A percentile compares a stretch with the other conserved stretches of the same genome.
Evolutionary conservation across 2,888 invertebrate genomes (phyloP).

Genomic region (Encarsia formosa): DNA sequence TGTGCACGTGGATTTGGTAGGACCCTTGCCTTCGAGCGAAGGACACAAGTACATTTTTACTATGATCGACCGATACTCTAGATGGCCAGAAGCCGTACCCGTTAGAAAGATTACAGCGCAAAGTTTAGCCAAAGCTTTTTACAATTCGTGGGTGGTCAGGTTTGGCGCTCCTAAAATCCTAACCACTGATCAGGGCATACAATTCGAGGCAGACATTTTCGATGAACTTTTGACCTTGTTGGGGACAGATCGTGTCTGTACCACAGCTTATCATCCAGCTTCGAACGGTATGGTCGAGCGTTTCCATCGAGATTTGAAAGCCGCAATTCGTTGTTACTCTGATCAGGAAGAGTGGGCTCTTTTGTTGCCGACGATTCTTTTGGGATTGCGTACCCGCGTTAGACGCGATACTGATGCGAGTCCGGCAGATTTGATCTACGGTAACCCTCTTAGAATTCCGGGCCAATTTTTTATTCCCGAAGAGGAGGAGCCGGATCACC

Average conservation of each 20-base stretch:
- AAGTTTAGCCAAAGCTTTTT: no score
- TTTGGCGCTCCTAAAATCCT: no score
- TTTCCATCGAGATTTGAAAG: background rate
- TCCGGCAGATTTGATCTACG: background rate
- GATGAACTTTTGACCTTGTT: no score
- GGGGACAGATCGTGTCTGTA: no score
- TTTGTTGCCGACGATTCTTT: background rate
- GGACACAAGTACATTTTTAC: background rate
- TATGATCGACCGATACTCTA: background rate
- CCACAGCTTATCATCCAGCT: background rate
- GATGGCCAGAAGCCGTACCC: background rate
- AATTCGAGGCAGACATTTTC: no score
- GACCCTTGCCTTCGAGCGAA: background rate
- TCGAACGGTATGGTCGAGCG: background rate
- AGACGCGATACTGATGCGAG: background rate
- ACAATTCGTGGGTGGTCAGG: no score
- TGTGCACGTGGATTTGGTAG: background rate
- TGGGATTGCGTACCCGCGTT: background rate
- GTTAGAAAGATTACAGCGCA: background rate
- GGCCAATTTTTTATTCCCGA: no score
- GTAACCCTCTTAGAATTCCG: no score
- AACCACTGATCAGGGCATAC: no score
- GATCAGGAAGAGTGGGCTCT: background rate
- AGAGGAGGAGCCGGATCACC: no score
- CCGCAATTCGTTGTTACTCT: background rate